Evolutionary conservation across 1,140 invertebrate genomes (phyloP), one percentile per base, ranked within the genome.

Genomic region (Sesamia nonagrioides): DNA sequence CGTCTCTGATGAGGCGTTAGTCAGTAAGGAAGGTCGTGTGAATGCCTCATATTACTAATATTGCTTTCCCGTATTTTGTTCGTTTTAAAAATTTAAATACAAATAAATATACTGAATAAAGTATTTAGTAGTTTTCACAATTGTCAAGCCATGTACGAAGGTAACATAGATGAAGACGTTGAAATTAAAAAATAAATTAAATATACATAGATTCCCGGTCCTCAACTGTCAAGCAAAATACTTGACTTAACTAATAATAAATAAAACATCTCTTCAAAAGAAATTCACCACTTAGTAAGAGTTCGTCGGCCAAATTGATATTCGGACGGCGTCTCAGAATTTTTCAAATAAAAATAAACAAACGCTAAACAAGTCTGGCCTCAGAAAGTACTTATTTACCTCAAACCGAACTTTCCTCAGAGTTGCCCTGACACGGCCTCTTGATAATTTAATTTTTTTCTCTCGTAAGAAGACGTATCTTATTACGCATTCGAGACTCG

Each of bases 401-500:
- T 82, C 77, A 78, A 82, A 79, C 79, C 71, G 80, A 80, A 84
- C 77, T 85, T 75, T 66, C 37, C 71, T 71, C 76, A 78, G 71
- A 84, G 77, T 84, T 82, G 61, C 50, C 77, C 81, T 82, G 80
- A 78, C 84, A 85, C 78, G 72, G 56, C 54, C 56, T 73, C 81
- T 82, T 86, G 79, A 82, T 88, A 88, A 88, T 88, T 88, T 88
- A 86, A 88, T 88, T 86, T 88, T 27, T 88, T 81, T 71, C 73
- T 79, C 73, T 82, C 77, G 79, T 81, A 68, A 52, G 21, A 77
- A 81, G 73, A 61, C 72, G 72, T 48, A 45, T 48, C 72, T 61
- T 82, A 84, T 82, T 88, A 83, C 74, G 86, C 87, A 88, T 88
- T 87, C 87, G 69, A 66, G 75, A 77, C 78, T 81, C 80, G 86